A percentile compares a stretch with the other conserved stretches of the same genome.
These are phyloP conservation scores for Ormyrus labotus DNA, from an alignment of 2,888 invertebrate species.

Conservation along the genomic window DNA sequence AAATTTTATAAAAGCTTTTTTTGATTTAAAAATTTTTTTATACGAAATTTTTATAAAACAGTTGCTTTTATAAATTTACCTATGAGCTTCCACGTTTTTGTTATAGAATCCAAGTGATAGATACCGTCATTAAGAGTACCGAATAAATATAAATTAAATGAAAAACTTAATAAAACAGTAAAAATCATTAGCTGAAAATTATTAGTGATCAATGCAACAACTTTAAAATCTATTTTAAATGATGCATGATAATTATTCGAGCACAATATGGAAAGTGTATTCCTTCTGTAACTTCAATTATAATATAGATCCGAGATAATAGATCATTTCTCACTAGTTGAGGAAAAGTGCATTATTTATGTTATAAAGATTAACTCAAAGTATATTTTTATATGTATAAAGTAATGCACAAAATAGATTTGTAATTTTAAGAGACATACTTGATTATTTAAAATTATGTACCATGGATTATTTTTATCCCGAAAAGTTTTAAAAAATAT, in stretches of 20 bases:
- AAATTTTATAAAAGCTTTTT: constrained; percentile 40
- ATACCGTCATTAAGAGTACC: constrained; percentile 47
- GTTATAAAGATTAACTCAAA: constrained; percentile 43
- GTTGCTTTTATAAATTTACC: constrained; percentile 9
- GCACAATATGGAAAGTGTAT: constrained; percentile 30
- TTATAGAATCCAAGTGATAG: constrained; percentile 20
- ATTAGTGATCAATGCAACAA: constrained; percentile 32
- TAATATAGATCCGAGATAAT: constrained; percentile 12
- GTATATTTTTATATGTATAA: constrained; percentile 55
- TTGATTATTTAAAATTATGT: constrained; percentile 50
- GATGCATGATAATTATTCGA: constrained; percentile 19
- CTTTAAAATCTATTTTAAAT: constrained; percentile 39
- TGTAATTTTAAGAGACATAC: constrained; percentile 40
- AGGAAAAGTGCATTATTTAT: constrained; percentile 46
- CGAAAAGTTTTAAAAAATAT: constrained; percentile 42
- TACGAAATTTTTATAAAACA: not conserved
- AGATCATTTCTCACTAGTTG: constrained; percentile 25
- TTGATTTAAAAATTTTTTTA: constrained; percentile 11
- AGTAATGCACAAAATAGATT: constrained; percentile 52
- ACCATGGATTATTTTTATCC: constrained; percentile 54
- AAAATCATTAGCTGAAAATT: constrained; percentile 25
- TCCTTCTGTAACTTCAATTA: constrained; percentile 31
- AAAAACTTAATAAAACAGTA: constrained; percentile 6
- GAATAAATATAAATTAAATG: constrained; percentile 22
- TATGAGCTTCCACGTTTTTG: constrained; percentile 43